Evolutionary conservation across 2,888 invertebrate species (phyloP).

Genomic region (Pterobdella sp.): DNA sequence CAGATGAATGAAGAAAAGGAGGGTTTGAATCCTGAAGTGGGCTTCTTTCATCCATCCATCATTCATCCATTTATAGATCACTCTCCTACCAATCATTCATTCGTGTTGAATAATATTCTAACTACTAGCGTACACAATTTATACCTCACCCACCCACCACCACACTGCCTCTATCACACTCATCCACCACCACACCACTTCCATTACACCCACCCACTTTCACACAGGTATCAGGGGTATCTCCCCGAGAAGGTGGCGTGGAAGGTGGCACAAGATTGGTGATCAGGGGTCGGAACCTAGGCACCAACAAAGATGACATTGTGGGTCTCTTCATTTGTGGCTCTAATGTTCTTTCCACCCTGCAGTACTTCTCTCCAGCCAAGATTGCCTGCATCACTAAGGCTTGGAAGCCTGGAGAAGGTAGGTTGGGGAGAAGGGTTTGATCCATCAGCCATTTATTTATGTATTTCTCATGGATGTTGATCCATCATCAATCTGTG

Average conservation of each 20-base stretch:
- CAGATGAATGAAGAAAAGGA: not conserved
- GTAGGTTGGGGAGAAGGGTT: not conserved
- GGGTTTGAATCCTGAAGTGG: not conserved
- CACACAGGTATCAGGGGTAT: conserved; percentile 41
- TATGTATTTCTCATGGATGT: not conserved
- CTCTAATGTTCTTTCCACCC: conserved; percentile 43
- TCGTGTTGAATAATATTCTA: too few relatives aligned
- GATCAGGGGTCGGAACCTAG: conserved; percentile 46
- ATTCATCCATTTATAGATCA: too few relatives aligned
- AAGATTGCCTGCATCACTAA: conserved; percentile 45
- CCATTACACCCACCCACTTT: not conserved
- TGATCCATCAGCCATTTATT: not conserved
- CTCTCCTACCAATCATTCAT: too few relatives aligned
- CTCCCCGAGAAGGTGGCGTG: conserved; percentile 43
- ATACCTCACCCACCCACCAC: not conserved
- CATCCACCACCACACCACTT: not conserved
- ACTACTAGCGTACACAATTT: too few relatives aligned
- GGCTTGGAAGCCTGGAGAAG: conserved; percentile 42
- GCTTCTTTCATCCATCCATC: too few relatives aligned
- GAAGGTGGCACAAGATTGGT: conserved; percentile 45
- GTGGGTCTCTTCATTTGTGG: conserved; percentile 45
- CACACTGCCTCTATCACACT: not conserved
- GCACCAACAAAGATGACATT: conserved; percentile 45
- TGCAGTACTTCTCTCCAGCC: conserved; percentile 45
- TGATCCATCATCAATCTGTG: not conserved